Evolutionary conservation across 64 coral and sea anemone genomes (phyloP), one percentile per base, ranked within the genome.

Genomic region (Actinia equina): DNA sequence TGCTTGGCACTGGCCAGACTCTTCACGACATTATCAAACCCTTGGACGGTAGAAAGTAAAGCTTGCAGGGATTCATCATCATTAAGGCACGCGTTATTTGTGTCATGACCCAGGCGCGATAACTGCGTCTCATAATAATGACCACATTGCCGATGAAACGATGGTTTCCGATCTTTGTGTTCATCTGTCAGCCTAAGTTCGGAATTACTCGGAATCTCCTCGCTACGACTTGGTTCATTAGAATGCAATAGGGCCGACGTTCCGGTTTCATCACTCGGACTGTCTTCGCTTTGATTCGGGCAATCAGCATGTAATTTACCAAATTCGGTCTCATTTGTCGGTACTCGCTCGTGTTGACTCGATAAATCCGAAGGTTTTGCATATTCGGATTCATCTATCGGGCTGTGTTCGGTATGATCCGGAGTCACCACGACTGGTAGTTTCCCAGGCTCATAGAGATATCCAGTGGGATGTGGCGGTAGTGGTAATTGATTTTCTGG

Each of bases 111-210:
- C 61, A 92, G 86, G 26, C 85, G 26, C 16, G 90, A 92, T 44
- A 55, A 1, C 52, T 92, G 90, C n/a, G 74, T 92, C 37, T 87
- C 25, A 18, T 92, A 92, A 60, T 92, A 92, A 87, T 92, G 90
- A 16, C 90, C 90, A 83, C 90, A 92, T 59, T 92, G 85, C 11
- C 90, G 85, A 59, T 87, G 85, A n/a, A 92, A 67, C 43, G 90
- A 83, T 12, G 90, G 90, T 15, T 92, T 92, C 9, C 18, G 59
- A 18, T 51, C 42, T 74, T 8, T 74, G 15, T 83, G 55, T 71
- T 81, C 90, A 82, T 45, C 78, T 17, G 58, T 70, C 15, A 1
- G 44, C 16, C 49, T 74, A 26, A 30, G 69, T 41, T 74, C 69
- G 12, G 69, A 27, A 27, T 74, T 30, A 74, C 13, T 74, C 69